These are phyloP conservation scores for Crioceris asparagi DNA, from an alignment of 2,888 invertebrate species.

Conservation along the genomic window DNA sequence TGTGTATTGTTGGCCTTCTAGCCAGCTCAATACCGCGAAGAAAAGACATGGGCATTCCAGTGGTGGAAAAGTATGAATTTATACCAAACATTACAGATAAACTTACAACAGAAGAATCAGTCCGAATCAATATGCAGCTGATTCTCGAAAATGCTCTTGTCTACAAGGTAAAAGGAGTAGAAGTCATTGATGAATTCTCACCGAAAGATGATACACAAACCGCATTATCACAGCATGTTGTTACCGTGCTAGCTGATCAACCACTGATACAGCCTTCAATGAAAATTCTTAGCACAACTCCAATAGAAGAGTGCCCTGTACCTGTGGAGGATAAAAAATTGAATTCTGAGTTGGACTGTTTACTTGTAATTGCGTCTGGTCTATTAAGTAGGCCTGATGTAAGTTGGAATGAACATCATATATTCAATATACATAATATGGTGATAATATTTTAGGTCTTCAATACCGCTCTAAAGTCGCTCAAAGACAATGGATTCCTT, in stretches of 20 bases:
- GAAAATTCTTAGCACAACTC: conserved; percentile 36
- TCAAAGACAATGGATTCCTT: conserved; percentile 48
- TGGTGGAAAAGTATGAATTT: conserved; percentile 66
- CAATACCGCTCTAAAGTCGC: conserved; percentile 10
- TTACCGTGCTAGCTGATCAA: conserved; percentile 52
- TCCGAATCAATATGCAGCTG: conserved; percentile 55
- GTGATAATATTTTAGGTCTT: conserved; percentile 18
- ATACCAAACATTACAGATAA: conserved; percentile 45
- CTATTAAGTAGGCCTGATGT: conserved; percentile 43
- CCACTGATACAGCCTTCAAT: conserved; percentile 60
- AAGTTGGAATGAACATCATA: conserved; percentile 4
- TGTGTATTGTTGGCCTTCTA: conserved; percentile 65
- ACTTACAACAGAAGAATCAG: conserved; percentile 30
- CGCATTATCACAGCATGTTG: conserved; percentile 40
- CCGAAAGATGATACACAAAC: conserved; percentile 37
- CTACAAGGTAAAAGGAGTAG: conserved; percentile 41
- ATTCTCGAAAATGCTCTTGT: conserved; percentile 53
- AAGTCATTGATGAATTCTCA: conserved; percentile 24
- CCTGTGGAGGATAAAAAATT: conserved; percentile 53
- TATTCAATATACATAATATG: not conserved
- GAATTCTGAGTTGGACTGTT: conserved; percentile 25
- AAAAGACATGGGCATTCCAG: conserved; percentile 59
- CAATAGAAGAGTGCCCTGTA: conserved; percentile 24
- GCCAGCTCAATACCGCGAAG: conserved; percentile 64
- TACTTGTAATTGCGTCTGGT: conserved; percentile 28